These are phyloP conservation scores for Australoheros facetus DNA, from an alignment of 2,797 vertebrate species.

Conservation along the genomic window DNA sequence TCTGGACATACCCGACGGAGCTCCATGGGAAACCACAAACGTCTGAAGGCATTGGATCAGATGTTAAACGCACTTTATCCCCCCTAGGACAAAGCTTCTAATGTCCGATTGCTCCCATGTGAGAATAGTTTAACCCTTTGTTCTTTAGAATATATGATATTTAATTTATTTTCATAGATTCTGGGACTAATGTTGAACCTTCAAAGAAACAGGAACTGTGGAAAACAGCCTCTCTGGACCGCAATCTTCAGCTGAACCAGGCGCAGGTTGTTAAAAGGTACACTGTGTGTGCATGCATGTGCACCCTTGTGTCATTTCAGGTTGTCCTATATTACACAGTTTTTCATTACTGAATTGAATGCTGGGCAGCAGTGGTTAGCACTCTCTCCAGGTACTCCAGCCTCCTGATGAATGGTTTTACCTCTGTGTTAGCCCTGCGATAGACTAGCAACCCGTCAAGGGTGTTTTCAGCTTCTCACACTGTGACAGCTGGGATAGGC, in stretches of 20 bases:
- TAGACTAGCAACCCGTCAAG: background rate
- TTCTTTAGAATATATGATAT: background rate
- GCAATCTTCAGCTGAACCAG: constrained; percentile 70
- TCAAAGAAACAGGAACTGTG: constrained; percentile 76
- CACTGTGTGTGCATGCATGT: background rate
- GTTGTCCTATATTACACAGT: background rate
- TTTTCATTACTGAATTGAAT: background rate
- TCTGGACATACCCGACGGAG: background rate
- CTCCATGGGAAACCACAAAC: background rate
- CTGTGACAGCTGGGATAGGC: background rate
- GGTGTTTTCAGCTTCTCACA: background rate
- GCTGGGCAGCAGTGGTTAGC: background rate
- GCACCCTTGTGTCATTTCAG: background rate
- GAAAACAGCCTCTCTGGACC: constrained; percentile 83
- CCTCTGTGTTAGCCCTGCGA: background rate
- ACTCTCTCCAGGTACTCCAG: background rate
- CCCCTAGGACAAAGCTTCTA: background rate
- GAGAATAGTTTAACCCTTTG: background rate
- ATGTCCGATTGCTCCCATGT: background rate
- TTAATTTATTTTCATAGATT: constrained; percentile 67
- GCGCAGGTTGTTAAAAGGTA: constrained; percentile 82
- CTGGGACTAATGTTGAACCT: constrained; percentile 75
- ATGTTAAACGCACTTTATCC: background rate
- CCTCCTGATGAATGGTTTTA: too few relatives aligned
- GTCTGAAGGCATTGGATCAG: background rate